Percentiles rank a stretch among this genome's conserved stretches.
Evolutionary conservation across 2,888 invertebrate species (phyloP).

Genomic region (Pardosa pseudoannulata): DNA sequence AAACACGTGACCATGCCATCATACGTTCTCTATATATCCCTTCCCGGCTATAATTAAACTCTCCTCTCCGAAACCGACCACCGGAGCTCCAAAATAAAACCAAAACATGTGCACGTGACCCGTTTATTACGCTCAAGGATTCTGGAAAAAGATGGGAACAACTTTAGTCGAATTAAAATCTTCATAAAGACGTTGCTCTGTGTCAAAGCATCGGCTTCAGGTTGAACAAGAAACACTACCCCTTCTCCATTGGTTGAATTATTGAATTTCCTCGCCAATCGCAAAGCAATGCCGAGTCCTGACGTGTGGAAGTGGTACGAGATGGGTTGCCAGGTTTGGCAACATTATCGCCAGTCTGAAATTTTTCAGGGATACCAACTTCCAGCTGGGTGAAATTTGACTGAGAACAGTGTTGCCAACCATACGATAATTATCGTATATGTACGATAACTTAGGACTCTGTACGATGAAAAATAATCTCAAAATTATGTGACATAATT

Average conservation of each 20-base stretch:
- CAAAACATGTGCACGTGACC: conserved; percentile 10
- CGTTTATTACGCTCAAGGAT: not conserved
- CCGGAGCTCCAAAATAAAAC: not conserved
- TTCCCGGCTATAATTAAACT: not conserved
- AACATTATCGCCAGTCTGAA: conserved; percentile 14
- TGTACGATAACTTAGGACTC: no score
- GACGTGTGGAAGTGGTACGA: conserved; percentile 4
- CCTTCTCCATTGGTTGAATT: conserved; percentile 65
- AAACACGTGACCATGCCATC: not conserved
- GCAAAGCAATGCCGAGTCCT: conserved; percentile 32
- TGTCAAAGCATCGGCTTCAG: conserved; percentile 59
- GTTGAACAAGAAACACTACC: conserved; percentile 45
- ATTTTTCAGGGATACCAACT: no score
- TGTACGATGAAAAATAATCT: no score
- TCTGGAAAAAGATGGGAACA: not conserved
- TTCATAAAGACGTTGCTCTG: conserved; percentile 40
- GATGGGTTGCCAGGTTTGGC: conserved; percentile 33
- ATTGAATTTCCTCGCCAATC: conserved; percentile 65
- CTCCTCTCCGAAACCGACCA: not conserved
- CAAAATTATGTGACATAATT: no score
- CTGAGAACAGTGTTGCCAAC: no score
- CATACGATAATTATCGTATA: no score
- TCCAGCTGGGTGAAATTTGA: no score
- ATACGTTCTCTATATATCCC: not conserved
- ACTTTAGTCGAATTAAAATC: conserved; percentile 40